Percentiles rank a stretch among this genome's conserved stretches.
These are phyloP conservation scores for Echinometra lucunter DNA, from an alignment of 53 echinoderm and acorn worm genomes.

Conservation along the genomic window DNA sequence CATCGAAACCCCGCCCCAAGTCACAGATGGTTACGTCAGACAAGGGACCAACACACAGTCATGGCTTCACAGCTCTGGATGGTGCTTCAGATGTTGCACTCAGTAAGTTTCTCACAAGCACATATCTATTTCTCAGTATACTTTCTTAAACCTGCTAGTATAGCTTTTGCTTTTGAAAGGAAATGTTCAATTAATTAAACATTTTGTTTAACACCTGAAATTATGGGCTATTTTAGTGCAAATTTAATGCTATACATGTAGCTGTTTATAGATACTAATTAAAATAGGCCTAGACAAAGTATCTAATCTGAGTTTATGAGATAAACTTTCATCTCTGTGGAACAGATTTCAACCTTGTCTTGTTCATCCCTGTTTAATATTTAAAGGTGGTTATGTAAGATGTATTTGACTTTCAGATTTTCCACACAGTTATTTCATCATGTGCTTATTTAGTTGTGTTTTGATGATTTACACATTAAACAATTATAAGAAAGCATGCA, in stretches of 20 bases:
- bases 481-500: neutral
- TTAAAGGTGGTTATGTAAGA: neutral
- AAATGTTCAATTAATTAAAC: neutral
- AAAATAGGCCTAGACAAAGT: too few relatives aligned
- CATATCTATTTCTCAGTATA: too few relatives aligned
- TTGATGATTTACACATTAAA: neutral
- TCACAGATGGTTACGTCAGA: conserved; percentile 59
- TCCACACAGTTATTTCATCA: neutral
- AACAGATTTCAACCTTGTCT: too few relatives aligned
- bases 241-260: too few relatives aligned
- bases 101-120: conserved; percentile 59
- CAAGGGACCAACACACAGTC: conserved; percentile 31
- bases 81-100: conserved; percentile 60
- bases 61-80: conserved; percentile 32
- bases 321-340: too few relatives aligned
- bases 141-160: neutral
- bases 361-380: neutral
- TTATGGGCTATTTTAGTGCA: neutral
- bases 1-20: conserved; percentile 55
- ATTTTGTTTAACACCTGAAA: neutral
- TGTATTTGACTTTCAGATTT: neutral
- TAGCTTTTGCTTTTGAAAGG: neutral
- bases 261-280: too few relatives aligned
- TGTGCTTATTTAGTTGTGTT: neutral
- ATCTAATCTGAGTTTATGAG: too few relatives aligned